Conservation (phyloP, 2,797 vertebrate genomes). For the Molossus molossus region DNA sequence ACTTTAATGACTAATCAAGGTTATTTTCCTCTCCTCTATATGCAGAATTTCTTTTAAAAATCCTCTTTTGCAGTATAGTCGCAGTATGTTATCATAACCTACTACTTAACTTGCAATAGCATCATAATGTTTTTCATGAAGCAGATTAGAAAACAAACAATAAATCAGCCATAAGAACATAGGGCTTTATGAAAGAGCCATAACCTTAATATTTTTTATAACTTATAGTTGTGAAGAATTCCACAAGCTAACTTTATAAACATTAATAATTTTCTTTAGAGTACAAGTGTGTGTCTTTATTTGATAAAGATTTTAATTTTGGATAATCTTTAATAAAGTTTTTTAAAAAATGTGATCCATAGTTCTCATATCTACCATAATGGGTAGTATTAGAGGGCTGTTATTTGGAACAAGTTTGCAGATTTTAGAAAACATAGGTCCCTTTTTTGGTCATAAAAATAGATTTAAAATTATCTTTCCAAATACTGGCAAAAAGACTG, state of each 20-base stretch:
- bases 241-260: not conserved
- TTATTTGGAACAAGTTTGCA: not conserved
- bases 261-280: not conserved
- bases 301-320: conserved; percentile 43
- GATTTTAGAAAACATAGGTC: conserved; percentile 22
- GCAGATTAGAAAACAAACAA: not conserved
- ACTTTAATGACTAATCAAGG: not conserved
- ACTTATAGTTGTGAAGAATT: not conserved
- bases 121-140: not conserved
- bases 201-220: not conserved
- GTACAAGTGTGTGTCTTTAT: not conserved
- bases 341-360: not conserved
- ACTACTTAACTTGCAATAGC: not conserved
- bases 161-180: not conserved
- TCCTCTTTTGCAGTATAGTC: not conserved
- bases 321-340: not conserved
- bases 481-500: conserved; percentile 45
- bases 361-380: not conserved
- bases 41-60: not conserved
- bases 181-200: not conserved
- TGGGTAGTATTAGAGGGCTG: not conserved
- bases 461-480: conserved; percentile 30
- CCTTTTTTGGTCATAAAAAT: not conserved
- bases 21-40: not conserved
- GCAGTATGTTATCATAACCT: conserved; percentile 11